Percentiles rank a stretch among this genome's conserved stretches.
These are phyloP conservation scores for Rynchops niger DNA, from an alignment of 2,113 vertebrate genomes.

Conservation along the genomic window DNA sequence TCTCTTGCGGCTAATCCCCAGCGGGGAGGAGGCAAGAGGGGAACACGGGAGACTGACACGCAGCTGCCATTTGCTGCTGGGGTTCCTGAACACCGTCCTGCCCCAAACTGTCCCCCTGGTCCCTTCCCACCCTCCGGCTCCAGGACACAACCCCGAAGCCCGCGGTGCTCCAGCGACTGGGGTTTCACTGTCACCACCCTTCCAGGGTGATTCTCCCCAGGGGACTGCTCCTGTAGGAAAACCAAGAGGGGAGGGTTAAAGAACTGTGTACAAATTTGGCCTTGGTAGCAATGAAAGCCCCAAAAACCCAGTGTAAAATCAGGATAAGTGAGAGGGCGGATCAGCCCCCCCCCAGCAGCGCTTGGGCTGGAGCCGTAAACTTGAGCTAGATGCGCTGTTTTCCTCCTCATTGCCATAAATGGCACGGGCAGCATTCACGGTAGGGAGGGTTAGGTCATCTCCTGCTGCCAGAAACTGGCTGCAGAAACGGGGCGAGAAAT, in stretches of 20 bases:
- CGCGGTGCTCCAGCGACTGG: background rate
- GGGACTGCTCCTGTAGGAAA: background rate
- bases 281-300: background rate
- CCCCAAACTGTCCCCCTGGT: background rate
- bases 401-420: background rate
- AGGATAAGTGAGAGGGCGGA: background rate
- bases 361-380: background rate
- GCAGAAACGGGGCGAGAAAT: background rate
- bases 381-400: background rate
- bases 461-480: background rate
- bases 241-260: background rate
- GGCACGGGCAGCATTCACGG: background rate
- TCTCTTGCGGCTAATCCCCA: background rate
- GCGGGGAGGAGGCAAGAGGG: background rate
- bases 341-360: background rate
- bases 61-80: background rate
- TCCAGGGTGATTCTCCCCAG: background rate
- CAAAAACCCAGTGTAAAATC: background rate
- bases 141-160: background rate
- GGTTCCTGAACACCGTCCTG: background rate
- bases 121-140: background rate
- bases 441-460: background rate
- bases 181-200: background rate
- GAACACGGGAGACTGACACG: background rate
- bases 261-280: background rate